A percentile compares a stretch with the other conserved stretches of the same genome.
Conservation (phyloP, 2,113 vertebrate genomes). For the Anguilla japonica region DNA sequence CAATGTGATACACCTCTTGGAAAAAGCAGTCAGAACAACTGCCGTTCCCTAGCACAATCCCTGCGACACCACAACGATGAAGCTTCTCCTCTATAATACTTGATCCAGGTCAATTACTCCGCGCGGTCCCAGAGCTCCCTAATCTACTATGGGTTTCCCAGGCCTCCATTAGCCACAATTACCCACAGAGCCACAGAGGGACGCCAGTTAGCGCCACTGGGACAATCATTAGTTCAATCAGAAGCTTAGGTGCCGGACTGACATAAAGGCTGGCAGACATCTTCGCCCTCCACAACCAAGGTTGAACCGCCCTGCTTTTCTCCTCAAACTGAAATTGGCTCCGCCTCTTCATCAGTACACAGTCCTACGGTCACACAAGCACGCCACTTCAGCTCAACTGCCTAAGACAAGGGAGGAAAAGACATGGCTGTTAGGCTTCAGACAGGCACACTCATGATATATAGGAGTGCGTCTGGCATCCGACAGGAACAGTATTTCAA, state of each 20-base stretch:
- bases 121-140: neutral
- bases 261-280: neutral
- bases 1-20: neutral
- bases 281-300: neutral
- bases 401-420: neutral
- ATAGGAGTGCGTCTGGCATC: neutral
- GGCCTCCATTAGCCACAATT: neutral
- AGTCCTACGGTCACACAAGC: neutral
- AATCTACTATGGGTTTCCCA: neutral
- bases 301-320: neutral
- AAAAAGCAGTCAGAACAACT: neutral
- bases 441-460: neutral
- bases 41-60: conserved; percentile 18
- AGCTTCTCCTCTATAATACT: neutral
- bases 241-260: neutral
- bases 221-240: neutral
- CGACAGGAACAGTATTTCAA: neutral
- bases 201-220: neutral
- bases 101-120: neutral
- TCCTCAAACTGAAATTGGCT: neutral
- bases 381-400: neutral
- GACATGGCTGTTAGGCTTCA: neutral
- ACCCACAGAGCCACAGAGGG: neutral
- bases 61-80: neutral
- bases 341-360: neutral